Base-by-base conservation (phyloP, 2,113 vertebrate genomes). In the Rhizomys pruinosus region DNA sequence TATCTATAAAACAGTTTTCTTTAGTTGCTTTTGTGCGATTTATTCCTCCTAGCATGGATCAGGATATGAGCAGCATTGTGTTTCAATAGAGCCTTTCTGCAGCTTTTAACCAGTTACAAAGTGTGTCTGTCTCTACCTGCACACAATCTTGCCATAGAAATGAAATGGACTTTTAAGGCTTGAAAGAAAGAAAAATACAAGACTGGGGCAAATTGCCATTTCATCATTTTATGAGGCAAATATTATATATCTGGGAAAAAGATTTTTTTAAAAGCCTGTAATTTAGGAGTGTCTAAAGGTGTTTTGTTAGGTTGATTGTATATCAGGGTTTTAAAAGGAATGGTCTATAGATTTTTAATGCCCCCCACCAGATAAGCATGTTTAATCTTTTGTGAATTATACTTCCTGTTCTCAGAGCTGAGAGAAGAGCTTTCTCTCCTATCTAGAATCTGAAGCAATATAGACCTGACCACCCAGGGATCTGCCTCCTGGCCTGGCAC, bases 401-500 rank as follows among this genome's bases (percentile, higher is more conserved):
- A 96, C 77, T 89, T 92, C 77, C 84, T 9, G 84, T 27, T 89
- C 61, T 76, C 47, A 96, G 77, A 84, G 94, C 27, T 84, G 6
- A 27, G 95, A 63, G 79, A 81, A 97, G 37, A 55, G 37, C 27
- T 81, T 66, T 97, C 96, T 94, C 90, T 92, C 42, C 92, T 94
- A 82, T 94, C 97, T 96, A 97, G 97, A 97, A 86, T 80, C 95
- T 97, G 97, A 97, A 96, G 96, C 16, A 9, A 96, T 84, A 87
- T 23, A 97, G 97, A 95, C 92, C 93, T 8, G 85, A 44, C 92
- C 95, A 76, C 74, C 77, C 69, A 84, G 81, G 95, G 69, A 47
- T 82, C 92, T 97, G 92, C 91, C 92, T 96, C 90, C 93, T 91
- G 93, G 78, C 91, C 79, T 95, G 61, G 81, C 85, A 13, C 42